Evolutionary conservation across 2,888 invertebrate genomes (phyloP), one percentile per base, ranked within the genome.

Genomic region (Branchipolynoe longqiensis): DNA sequence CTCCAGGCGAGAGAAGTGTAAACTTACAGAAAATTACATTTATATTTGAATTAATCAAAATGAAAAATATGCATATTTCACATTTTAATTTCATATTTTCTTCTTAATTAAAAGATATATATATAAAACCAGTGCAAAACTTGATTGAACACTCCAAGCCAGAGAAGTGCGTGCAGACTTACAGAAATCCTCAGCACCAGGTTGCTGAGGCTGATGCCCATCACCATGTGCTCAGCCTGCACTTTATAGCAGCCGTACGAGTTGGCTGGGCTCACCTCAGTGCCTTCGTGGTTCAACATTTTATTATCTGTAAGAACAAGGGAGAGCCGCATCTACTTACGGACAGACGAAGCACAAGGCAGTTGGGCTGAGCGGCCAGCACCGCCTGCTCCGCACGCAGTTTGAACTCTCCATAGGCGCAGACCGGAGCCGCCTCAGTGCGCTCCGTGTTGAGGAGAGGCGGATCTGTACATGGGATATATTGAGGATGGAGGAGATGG

Each of bases 111-210:
- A n/a, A n/a, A n/a, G n/a, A n/a, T n/a, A n/a, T n/a, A n/a, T n/a
- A n/a, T n/a, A n/a, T n/a, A n/a, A n/a, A n/a, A n/a, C n/a, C n/a
- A n/a, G n/a, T n/a, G n/a, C n/a, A n/a, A n/a, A n/a, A n/a, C n/a
- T n/a, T n/a, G n/a, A n/a, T n/a, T n/a, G n/a, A n/a, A n/a, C n/a
- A n/a, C n/a, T n/a, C n/a, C n/a, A n/a, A n/a, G n/a, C n/a, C n/a
- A n/a, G n/a, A n/a, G n/a, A n/a, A n/a, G n/a, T n/a, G n/a, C n/a
- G n/a, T n/a, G n/a, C n/a, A n/a, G 8, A 84, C 84, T 84, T 54
- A 84, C 84, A 69, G 69, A 84, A 2, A 84, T 69, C 1, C 84
- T 36, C 14, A 84, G 64, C 6, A 84, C 84, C 54, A 84, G 28
- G 48, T 82, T 82, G 36, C 33, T 56, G 3, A 48, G 48, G 22